A percentile compares a stretch with the other conserved stretches of the same genome.
Conservation (phyloP, 2,113 vertebrate species). For the Excalfactoria chinensis region DNA sequence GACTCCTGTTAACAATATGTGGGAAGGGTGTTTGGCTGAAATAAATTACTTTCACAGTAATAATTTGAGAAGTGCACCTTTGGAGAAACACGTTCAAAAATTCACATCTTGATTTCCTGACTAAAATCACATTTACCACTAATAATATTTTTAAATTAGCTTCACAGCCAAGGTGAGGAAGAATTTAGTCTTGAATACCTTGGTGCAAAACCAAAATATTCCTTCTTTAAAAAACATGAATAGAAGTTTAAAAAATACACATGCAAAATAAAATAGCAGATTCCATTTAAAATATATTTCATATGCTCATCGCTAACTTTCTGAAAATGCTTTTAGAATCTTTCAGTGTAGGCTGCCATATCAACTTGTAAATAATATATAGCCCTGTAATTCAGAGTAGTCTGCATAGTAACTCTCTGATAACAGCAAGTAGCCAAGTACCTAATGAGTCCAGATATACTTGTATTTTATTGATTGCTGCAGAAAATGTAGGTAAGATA, state of each 20-base stretch:
- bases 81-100: conserved; percentile 79
- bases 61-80: conserved; percentile 81
- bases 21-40: conserved; percentile 80
- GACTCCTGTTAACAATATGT: conserved; percentile 79
- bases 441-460: conserved; percentile 1
- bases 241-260: conserved; percentile 11
- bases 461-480: conserved; percentile 52
- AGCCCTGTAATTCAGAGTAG: conserved; percentile 40
- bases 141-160: conserved; percentile 77
- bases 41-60: conserved; percentile 83
- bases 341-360: conserved; percentile 27
- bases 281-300: conserved; percentile 72
- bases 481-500: conserved; percentile 13
- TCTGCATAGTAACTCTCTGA: neutral
- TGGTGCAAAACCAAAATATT: conserved; percentile 64
- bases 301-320: conserved; percentile 40
- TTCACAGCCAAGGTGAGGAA: conserved; percentile 57
- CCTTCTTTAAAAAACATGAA: conserved; percentile 38
- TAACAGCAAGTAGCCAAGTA: conserved; percentile 18
- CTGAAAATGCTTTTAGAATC: conserved; percentile 40
- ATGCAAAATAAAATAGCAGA: conserved; percentile 58
- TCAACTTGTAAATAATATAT: conserved; percentile 65
- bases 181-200: conserved; percentile 56
- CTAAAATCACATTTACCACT: conserved; percentile 71
- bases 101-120: conserved; percentile 79